phyloP scores from a whole-genome alignment of 2,113 vertebrate species.

The Sardina pilchardus region DNA sequence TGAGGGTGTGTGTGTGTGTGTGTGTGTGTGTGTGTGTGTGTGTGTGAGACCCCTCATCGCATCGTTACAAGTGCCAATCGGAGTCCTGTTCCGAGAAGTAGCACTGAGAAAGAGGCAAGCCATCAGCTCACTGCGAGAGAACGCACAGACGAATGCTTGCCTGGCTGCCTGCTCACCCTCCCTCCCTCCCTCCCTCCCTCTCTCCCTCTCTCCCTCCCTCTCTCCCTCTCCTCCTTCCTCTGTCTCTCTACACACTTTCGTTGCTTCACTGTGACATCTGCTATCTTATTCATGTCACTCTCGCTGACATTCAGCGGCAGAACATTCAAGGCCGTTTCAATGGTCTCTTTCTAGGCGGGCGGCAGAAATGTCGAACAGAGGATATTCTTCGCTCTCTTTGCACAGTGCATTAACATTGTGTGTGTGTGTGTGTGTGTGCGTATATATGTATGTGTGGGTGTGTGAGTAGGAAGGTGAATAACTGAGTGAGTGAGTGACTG shows the following conservation, averaged over 20 bases:
- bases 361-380: neutral
- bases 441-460: neutral
- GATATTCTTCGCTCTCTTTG: neutral
- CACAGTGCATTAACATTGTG: neutral
- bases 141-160: neutral
- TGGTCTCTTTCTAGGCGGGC: neutral
- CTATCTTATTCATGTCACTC: conserved; percentile 16
- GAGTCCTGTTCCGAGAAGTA: neutral
- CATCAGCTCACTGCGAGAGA: neutral
- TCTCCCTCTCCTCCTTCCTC: neutral
- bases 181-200: neutral
- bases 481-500: neutral
- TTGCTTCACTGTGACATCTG: neutral
- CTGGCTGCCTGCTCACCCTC: neutral
- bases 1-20: conserved; percentile 17
- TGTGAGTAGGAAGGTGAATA: neutral
- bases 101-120: neutral
- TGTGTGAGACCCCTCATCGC: neutral
- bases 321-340: conserved; percentile 10
- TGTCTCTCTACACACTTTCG: conserved; percentile 30
- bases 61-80: neutral
- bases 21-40: neutral
- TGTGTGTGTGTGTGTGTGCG: neutral
- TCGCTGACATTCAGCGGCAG: neutral
- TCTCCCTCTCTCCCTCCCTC: neutral